Base-by-base conservation (phyloP, 1,140 invertebrate species). In the Calephelis nemesis region DNA sequence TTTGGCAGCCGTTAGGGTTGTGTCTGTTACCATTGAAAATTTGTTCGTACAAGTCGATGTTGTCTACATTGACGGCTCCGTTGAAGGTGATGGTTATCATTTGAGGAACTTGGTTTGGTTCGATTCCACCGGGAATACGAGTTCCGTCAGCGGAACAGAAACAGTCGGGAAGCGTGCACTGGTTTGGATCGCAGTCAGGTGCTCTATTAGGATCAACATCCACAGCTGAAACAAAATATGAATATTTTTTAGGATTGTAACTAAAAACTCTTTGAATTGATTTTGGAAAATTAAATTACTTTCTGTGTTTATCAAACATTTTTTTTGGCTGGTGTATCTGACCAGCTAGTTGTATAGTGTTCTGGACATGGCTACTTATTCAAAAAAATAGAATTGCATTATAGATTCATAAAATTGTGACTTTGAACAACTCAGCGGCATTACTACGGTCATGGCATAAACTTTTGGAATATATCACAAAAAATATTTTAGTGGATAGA, bases 1-100 rank as follows among this genome's bases (percentile, higher is more conserved):
- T 97, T 78, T 97, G 96, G 84, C 98, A 99, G 30, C 98, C 97
- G 85, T 99, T 99, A 13, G 97, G 97, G 83, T 98, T 98, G 76
- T 95, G 94, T 12, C 96, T 93, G 75, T 95, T 94, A 4, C 96
- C 96, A 81, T 96, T 97, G 93, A 98, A 98, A 73, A 98, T 94
- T 74, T 97, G 96, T 58, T 98, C 96, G 90, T 98, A 98, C 54
- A 98, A 91, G 77, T 98, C 97, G 78, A 98, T 97, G 88, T 98
- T 98, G 92, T 98, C 97, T 19, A 97, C 95, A 84, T 98, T 99
- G n/a, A 98, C 95, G 58, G 97, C 97, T 19, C 97, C 97, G 88
- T 98, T 98, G 92, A 99, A 98, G 1, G 97, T 97, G 58, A 99
- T 95, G 0, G 97, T 97, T 70, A 99, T 96, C 96, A 98, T 98